A percentile compares a stretch with the other conserved stretches of the same genome.
phyloP scores from a whole-genome alignment of 2,888 invertebrate species.

The Campoletis raptor region DNA sequence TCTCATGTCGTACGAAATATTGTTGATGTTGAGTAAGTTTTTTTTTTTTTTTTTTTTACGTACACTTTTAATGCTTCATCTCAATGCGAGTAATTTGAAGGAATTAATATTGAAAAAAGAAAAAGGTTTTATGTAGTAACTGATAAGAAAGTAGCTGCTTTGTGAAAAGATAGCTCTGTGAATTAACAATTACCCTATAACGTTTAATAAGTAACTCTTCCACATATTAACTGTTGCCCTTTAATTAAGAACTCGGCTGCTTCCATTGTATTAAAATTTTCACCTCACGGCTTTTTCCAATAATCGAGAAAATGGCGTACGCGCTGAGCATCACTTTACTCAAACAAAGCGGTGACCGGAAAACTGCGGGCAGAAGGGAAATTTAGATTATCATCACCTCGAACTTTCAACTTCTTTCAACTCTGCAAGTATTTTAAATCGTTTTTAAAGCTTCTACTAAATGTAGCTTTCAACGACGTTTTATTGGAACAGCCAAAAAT shows the following conservation, averaged over 20 bases:
- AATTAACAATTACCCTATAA: background rate
- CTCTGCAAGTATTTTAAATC: background rate
- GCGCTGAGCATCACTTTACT: slow-evolving; percentile 2
- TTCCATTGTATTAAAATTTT: slow-evolving; percentile 29
- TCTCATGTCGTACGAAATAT: too few species aligned
- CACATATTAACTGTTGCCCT: slow-evolving; percentile 9
- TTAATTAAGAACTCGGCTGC: slow-evolving; percentile 25
- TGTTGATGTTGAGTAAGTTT: too few species aligned
- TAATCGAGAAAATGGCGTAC: slow-evolving; percentile 12
- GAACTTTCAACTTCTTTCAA: background rate
- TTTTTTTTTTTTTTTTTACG: background rate
- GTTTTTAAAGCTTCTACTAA: background rate
- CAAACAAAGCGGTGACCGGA: slow-evolving; percentile 23
- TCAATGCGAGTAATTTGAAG: background rate
- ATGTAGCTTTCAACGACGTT: background rate
- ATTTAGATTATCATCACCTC: slow-evolving; percentile 17
- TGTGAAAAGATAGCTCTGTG: background rate
- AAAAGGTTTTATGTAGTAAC: background rate
- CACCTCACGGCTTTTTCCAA: slow-evolving; percentile 19
- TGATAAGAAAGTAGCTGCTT: background rate
- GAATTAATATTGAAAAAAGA: background rate
- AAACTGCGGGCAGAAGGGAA: background rate
- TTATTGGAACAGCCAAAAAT: background rate
- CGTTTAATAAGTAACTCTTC: background rate
- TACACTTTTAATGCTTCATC: background rate